Evolutionary conservation across 2,888 invertebrate species (phyloP), one percentile per base, ranked within the genome.

Genomic region (Iselma pallidipennis): DNA sequence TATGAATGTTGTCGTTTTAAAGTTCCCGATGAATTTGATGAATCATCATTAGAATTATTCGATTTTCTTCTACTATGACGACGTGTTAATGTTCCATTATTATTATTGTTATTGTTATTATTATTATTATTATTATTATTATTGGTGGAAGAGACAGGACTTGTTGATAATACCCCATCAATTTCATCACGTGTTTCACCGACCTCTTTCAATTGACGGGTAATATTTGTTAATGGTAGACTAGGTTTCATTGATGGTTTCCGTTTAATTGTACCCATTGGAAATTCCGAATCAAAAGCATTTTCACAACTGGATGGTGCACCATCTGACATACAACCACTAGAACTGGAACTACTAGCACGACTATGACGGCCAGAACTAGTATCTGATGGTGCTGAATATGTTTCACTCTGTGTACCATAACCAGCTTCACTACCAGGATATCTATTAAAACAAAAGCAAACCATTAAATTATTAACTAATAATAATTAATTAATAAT

Each of bases 231-330:
- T 66, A 95, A 80, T 0, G 95, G 96, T 52, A 96, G 87, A 81
- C 94, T 95, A 6, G 95, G 95, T 79, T 93, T 93, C 90, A 94
- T 92, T 16, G 94, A 93, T 0, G 96, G 96, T 78, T 96, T 96
- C 49, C 96, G 86, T 79, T 96, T 96, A 63, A 96, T 95, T 29
- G 96, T 96, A 85, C 90, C 90, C 81, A 89, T 90, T 59, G 90
- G 88, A 76, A 90, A 90, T 78, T 90, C 90, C 66, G 89, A 89
- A 77, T 90, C 90, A 72, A 90, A 90, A 16, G 89, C 89, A 73
- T 84, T 86, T 74, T 90, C 87, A 71, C 89, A 89, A 76, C 88
- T 88, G 9, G 89, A 89, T 0, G 90, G 87, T 1, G 90, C 89
- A 58, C 89, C 91, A 78, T 92, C 93, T 1, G 91, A 93, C 68